Evolutionary conservation across 2,113 vertebrate species (phyloP), one percentile per base, ranked within the genome.

Genomic region (Cochlearius cochlearius): DNA sequence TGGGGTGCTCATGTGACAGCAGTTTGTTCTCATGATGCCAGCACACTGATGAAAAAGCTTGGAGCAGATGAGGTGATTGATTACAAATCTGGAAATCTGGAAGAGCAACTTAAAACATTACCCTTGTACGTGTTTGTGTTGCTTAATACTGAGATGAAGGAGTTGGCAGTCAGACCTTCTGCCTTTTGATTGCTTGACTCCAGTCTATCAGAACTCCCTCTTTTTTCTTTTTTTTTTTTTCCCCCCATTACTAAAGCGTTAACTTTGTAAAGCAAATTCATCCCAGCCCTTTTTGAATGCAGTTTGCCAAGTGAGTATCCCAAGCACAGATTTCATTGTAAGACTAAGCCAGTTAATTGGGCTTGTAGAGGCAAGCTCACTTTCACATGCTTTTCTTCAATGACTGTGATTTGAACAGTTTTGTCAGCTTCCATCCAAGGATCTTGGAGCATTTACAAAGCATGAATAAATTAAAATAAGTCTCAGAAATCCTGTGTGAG

Each of bases 1-100:
- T 99, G 99, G 99, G 98, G 98, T 47, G 99, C 98, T 71, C 99
- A 99, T 0, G 99, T 99, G 96, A 99, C 99, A 3, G 99, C 98
- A 25, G 99, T 99, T 78, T 99, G 99, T 97, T 99, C 99, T 96
- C 97, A 97, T 69, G 99, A 99, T 96, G 99, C 99, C 12, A 96
- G 98, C 94, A 71, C 29, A 12, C 97, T 99, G 36, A 96, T 99
- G n/a, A 98, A 97, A 91, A 98, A 90, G 29, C 98, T 99, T 53
- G 99, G 99, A 49, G 99, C 98, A 0, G 99, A 99, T 97, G 98
- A 98, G 15, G 94, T 99, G 32, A 97, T 99, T 85, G 99, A 99
- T 98, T 99, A 99, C 97, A 99, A 98, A 30, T 96, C 98, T 7
- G 98, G 97, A 72, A 97, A 97, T 20, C 97, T 99, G 52, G 97